Evolutionary conservation across 2,113 vertebrate species (phyloP), one percentile per base, ranked within the genome.

Genomic region (Hemiscyllium ocellatum): DNA sequence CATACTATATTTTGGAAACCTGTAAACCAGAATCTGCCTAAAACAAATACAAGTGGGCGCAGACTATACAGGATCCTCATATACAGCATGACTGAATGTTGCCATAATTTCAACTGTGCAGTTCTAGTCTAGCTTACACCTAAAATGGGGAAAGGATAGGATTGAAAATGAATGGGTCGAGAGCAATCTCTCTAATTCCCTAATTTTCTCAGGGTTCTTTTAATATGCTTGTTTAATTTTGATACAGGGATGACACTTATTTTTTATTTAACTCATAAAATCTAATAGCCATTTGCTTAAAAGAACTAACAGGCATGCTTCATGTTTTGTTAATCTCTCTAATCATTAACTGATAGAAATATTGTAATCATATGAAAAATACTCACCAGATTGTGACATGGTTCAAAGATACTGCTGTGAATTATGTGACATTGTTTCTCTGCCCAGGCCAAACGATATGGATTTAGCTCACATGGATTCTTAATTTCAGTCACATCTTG

Each of bases 351-450:
- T 17, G 1, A 66, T 68, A 4, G 20, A 13, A 17, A 66, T 20
- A 29, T 56, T 89, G 22, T 26, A 93, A 0, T 66, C 17, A 2
- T 33, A 89, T 52, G 8, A 83, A 66, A 83, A 12, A 6, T n/a
- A 83, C 96, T 95, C 96, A 98, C 98, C 97, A 98, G 97, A 96
- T 96, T 96, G 91, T 98, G 98, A 96, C 98, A 98, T 83, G 97
- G 50, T 0, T 97, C 96, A 94, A 98, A 98, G 83, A 97, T 96
- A 0, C 96, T 94, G 69, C 97, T 96, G 69, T 97, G 97, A 96
- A 98, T 97, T 96, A 98, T 26, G 20, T 96, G 95, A 95, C 98
- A 98, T 0, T 97, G 97, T 95, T 97, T 97, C 96, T 98, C 97
- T 0, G 98, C 97, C 98, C 98, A 98, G 29, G 97, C 95, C 52